Evolutionary conservation across 2,888 invertebrate species (phyloP).

Genomic region (Drosophila longiperda): DNA sequence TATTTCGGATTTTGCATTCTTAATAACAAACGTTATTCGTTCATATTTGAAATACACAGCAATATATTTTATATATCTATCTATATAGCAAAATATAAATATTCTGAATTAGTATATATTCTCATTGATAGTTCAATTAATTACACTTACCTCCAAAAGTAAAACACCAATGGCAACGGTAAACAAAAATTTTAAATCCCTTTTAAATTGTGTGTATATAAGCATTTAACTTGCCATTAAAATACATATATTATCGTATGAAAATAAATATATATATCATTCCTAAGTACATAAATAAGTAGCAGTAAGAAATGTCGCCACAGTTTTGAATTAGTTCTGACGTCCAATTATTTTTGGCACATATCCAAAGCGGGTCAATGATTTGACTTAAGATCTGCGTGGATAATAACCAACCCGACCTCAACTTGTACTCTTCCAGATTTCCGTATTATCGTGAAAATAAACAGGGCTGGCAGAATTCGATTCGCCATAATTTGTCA

Average conservation of each 20-base stretch:
- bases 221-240: constrained; percentile 51
- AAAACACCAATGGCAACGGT: not conserved
- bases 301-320: constrained; percentile 21
- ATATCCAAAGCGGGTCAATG: constrained; percentile 38
- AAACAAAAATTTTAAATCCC: constrained; percentile 14
- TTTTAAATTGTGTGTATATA: constrained; percentile 4
- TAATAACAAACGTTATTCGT: no score
- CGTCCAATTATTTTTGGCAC: constrained; percentile 38
- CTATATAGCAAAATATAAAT: not conserved
- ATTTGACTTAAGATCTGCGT: not conserved
- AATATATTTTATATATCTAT: not conserved
- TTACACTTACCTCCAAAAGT: not conserved
- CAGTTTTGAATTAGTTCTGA: constrained; percentile 32
- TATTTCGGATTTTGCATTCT: no score
- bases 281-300: constrained; percentile 23
- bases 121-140: not conserved
- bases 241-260: constrained; percentile 26
- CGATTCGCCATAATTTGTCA: constrained; percentile 92
- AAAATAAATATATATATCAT: constrained; percentile 37
- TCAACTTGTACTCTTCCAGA: constrained; percentile 73
- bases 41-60: no score
- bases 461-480: constrained; percentile 93
- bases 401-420: not conserved
- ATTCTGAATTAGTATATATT: not conserved
- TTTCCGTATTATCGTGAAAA: constrained; percentile 94